Conservation (phyloP, 2,113 vertebrate species). For the Aptenodytes forsteri region DNA sequence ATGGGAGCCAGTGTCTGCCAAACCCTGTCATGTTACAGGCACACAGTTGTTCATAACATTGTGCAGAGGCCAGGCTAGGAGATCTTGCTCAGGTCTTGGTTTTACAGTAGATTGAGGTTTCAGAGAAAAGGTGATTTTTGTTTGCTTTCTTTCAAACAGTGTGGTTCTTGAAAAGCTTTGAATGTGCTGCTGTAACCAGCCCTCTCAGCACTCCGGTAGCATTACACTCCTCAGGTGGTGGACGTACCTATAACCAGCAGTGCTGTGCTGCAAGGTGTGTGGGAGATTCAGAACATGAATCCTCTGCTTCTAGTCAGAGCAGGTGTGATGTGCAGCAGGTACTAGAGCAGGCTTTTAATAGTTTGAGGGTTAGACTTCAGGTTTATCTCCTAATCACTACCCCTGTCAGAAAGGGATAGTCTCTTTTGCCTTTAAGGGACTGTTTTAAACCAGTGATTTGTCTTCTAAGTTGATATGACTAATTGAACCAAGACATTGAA, state of each 20-base stretch:
- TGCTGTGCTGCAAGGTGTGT: not conserved
- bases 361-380: not conserved
- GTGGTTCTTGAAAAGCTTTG: not conserved
- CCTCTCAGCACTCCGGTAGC: not conserved
- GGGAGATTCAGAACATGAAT: not conserved
- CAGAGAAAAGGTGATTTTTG: not conserved
- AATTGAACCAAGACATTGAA: not conserved
- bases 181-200: not conserved
- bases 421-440: not conserved
- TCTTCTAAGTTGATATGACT: not conserved
- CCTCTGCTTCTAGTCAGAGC: not conserved
- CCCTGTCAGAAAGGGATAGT: not conserved
- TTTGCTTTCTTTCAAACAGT: not conserved
- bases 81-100: not conserved
- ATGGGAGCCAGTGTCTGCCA: not conserved
- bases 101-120: not conserved
- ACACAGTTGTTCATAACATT: not conserved
- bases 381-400: not conserved
- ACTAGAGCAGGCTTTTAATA: not conserved
- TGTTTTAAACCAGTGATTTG: not conserved
- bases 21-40: not conserved
- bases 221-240: accelerated
- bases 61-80: not conserved
- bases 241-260: not conserved
- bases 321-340: not conserved